Conservation (phyloP, 2,888 invertebrate genomes). For the Chaetoderma sp. region DNA sequence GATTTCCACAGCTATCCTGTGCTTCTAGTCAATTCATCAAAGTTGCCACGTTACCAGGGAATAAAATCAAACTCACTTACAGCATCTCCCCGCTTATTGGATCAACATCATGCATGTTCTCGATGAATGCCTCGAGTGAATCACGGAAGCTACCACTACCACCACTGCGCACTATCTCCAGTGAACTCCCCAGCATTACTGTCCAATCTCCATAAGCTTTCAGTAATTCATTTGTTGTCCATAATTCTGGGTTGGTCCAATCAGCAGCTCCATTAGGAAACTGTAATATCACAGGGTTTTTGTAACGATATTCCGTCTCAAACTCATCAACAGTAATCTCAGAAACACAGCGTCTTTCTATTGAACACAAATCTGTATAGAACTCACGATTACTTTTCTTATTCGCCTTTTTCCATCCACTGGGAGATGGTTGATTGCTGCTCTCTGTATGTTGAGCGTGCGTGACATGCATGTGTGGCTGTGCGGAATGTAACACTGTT, state of each 20-base stretch:
- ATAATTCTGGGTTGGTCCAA: constrained; percentile 53
- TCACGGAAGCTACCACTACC: constrained; percentile 52
- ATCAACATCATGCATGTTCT: constrained; percentile 34
- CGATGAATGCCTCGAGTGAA: constrained; percentile 49
- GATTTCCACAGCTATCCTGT: too few relatives aligned
- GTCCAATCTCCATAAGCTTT: constrained; percentile 52
- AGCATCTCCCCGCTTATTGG: too few relatives aligned
- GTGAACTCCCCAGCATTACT: constrained; percentile 49
- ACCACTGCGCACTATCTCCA: constrained; percentile 58
- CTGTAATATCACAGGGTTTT: constrained; percentile 54
- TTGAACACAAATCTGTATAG: constrained; percentile 43
- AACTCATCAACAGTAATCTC: constrained; percentile 46
- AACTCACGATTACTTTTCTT: constrained; percentile 32
- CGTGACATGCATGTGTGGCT: neutral
- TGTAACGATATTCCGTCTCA: constrained; percentile 49
- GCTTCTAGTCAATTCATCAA: too few relatives aligned
- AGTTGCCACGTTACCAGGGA: too few relatives aligned
- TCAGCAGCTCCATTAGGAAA: constrained; percentile 53
- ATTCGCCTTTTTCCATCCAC: constrained; percentile 50
- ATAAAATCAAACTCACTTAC: too few relatives aligned
- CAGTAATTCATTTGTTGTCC: constrained; percentile 47
- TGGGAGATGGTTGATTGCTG: neutral
- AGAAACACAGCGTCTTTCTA: constrained; percentile 43
- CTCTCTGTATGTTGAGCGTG: too few relatives aligned
- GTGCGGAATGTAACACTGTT: too few relatives aligned